Evolutionary conservation across 1,140 invertebrate genomes (phyloP).

Genomic region (Cephus cinctus): DNA sequence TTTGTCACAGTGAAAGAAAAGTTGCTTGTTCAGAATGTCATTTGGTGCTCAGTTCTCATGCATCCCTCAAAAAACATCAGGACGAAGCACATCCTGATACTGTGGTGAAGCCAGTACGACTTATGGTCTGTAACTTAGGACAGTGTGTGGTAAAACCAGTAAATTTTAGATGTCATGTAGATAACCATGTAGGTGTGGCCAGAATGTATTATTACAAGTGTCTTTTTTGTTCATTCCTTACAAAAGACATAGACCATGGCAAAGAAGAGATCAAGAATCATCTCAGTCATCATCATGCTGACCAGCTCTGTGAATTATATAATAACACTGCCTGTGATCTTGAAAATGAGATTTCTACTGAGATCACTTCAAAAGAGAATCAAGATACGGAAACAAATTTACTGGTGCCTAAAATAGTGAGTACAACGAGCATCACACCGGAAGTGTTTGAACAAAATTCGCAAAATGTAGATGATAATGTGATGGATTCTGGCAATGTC

Average conservation of each 20-base stretch:
- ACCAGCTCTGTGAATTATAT: neutral
- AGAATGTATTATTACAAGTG: conserved; percentile 40
- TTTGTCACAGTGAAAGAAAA: conserved; percentile 35
- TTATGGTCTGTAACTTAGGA: conserved; percentile 36
- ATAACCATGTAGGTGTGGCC: conserved; percentile 31
- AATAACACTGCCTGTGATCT: neutral
- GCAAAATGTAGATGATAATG: no score
- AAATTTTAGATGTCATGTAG: conserved; percentile 34
- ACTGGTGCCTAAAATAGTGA: conserved; percentile 36
- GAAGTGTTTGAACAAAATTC: conserved; percentile 34
- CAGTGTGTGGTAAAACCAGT: conserved; percentile 32
- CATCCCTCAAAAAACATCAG: conserved; percentile 30
- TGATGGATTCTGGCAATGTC: neutral
- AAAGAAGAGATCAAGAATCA: conserved; percentile 30
- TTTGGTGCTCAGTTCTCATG: conserved; percentile 28
- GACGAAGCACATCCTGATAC: conserved; percentile 21
- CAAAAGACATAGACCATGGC: conserved; percentile 18
- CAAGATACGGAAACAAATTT: neutral
- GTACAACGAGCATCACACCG: conserved; percentile 32
- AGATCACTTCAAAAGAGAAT: neutral
- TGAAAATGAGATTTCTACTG: neutral
- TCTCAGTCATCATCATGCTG: conserved; percentile 28
- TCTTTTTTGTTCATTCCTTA: conserved; percentile 32
- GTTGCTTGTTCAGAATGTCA: conserved; percentile 35
- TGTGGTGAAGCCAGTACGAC: conserved; percentile 15